Evolutionary conservation across 2,888 invertebrate species (phyloP).

Genomic region (Catocala sponsa): DNA sequence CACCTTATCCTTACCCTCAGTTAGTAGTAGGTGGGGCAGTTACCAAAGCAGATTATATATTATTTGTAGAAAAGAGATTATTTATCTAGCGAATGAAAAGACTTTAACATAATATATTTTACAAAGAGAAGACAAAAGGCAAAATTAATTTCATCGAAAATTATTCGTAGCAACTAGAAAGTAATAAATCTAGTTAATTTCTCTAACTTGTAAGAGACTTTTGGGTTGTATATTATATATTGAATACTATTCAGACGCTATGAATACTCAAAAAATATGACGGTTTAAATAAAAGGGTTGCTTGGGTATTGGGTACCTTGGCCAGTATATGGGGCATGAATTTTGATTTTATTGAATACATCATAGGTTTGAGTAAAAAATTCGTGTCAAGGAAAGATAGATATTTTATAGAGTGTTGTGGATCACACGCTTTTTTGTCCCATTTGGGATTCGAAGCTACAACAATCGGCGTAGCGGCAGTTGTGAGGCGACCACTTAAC

Average conservation of each 20-base stretch:
- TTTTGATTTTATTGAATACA: slow-evolving; percentile 19
- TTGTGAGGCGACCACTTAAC: too few species aligned
- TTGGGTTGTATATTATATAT: slow-evolving; percentile 5
- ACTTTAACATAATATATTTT: too few species aligned
- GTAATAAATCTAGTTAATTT: not conserved
- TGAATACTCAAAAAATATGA: slow-evolving; percentile 19
- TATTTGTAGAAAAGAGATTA: too few species aligned
- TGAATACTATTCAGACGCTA: slow-evolving; percentile 7
- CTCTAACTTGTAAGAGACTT: not conserved
- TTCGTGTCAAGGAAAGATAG: not conserved
- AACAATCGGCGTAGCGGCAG: too few species aligned
- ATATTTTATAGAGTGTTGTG: too few species aligned
- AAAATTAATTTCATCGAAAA: not conserved
- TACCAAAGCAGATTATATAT: too few species aligned
- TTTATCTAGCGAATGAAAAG: too few species aligned
- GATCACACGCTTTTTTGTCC: too few species aligned
- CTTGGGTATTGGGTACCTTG: slow-evolving; percentile 14
- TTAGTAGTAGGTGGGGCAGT: too few species aligned
- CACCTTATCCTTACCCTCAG: too few species aligned
- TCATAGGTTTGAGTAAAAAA: slow-evolving; percentile 5
- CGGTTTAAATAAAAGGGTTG: slow-evolving; percentile 19
- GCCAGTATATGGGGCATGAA: not conserved
- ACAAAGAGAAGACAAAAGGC: too few species aligned
- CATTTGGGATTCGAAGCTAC: too few species aligned
- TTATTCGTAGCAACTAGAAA: not conserved